Evolutionary conservation across 2,797 vertebrate genomes (phyloP), one percentile per base, ranked within the genome.

Genomic region (Macroramphosus scolopax): DNA sequence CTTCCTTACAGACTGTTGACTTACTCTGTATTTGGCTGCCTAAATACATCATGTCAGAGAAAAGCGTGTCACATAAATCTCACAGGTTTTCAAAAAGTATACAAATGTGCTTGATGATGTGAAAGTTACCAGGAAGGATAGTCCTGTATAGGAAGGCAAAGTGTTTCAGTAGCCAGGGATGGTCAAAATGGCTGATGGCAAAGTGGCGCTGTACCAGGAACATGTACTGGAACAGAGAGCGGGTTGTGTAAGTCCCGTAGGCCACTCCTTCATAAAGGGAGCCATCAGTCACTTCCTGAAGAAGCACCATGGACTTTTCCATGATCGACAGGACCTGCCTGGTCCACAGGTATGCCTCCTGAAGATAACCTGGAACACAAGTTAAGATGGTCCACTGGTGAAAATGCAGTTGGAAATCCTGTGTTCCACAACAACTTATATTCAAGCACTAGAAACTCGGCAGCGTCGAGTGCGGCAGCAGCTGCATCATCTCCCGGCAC

Each of bases 71-170:
- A 24, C 12, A 51, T 12, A 11, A 2, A 48, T 29, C 37, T 48
- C 14, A 29, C 36, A 9, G n/a, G 41, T 13, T 22, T 44, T 43
- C 6, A 26, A 33, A 35, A 25, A 24, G 38, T 5, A n/a, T n/a
- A n/a, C n/a, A n/a, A n/a, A n/a, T n/a, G n/a, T n/a, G n/a, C n/a
- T 13, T 5, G 10, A 18, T 25, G 14, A 6, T 3, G 22, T 32
- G 25, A 17, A 7, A 17, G 61, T 72, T 89, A 96, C 97, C 97
- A 53, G 97, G 97, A 17, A 98, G 84, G 64, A 98, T 68, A 9
- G 96, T 99, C 69, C 94, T 91, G 75, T 99, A 98, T 81, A 98
- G 88, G 86, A 99, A 99, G 20, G 93, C 92, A 35, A 96, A 99
- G 85, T 99, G 97, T 73, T 93, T 88, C 17, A 93, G 93, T n/a